Percentiles rank a stretch among this genome's conserved stretches.
These are phyloP conservation scores for Laterallus jamaicensis DNA, from an alignment of 2,113 vertebrate species.

Conservation along the genomic window DNA sequence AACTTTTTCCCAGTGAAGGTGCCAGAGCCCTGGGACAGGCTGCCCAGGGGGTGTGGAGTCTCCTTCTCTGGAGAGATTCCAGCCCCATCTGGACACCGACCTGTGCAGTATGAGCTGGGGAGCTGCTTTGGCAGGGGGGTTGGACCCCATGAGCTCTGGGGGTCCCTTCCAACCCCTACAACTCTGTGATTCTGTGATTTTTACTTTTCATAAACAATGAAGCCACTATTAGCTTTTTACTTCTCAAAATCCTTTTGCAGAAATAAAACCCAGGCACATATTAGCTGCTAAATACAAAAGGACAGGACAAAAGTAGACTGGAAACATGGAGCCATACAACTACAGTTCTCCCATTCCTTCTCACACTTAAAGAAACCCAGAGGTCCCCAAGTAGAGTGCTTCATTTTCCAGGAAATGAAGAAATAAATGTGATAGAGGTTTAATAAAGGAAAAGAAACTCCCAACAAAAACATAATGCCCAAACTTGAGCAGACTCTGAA, in stretches of 20 bases:
- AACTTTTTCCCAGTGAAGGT: too few species aligned
- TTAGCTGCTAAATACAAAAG: background rate
- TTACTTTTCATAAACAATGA: background rate
- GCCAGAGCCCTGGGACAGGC: too few species aligned
- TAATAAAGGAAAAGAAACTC: background rate
- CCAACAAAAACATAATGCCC: background rate
- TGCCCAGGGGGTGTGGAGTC: too few species aligned
- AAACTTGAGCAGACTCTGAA: background rate
- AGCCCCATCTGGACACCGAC: too few species aligned
- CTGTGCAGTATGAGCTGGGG: too few species aligned
- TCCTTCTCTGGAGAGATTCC: too few species aligned
- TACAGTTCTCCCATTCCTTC: background rate
- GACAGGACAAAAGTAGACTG: background rate
- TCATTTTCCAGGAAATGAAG: background rate
- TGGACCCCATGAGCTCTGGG: too few species aligned
- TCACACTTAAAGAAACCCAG: background rate
- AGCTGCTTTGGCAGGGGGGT: too few species aligned
- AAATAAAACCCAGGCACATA: background rate
- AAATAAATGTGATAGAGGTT: background rate
- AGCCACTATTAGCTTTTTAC: background rate
- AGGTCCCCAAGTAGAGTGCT: background rate
- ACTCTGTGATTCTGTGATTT: background rate
- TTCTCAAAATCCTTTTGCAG: background rate
- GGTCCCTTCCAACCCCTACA: too few species aligned
- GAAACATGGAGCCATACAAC: background rate